A percentile compares a stretch with the other conserved stretches of the same genome.
Evolutionary conservation across 2,797 vertebrate genomes (phyloP).

Genomic region (Coreius guichenoti): DNA sequence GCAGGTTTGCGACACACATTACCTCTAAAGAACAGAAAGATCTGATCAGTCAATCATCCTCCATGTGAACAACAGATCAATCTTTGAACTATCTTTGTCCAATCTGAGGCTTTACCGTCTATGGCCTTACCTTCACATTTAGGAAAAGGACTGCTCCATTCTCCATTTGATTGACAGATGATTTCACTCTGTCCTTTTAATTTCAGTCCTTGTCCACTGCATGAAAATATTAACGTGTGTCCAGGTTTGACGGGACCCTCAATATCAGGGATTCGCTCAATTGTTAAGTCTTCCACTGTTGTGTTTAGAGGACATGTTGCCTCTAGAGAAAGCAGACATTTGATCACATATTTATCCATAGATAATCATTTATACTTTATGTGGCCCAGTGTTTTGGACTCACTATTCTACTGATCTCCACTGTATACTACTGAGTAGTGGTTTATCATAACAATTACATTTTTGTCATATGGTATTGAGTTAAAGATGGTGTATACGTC

Average conservation of each 20-base stretch:
- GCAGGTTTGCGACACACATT: background rate
- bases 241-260: background rate
- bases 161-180: slow-evolving; percentile 63
- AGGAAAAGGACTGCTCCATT: slow-evolving; percentile 66
- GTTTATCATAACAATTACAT: background rate
- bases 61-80: slow-evolving; percentile 26
- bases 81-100: background rate
- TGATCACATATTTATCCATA: background rate
- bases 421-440: background rate
- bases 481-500: background rate
- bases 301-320: slow-evolving; percentile 53
- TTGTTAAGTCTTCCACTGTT: background rate
- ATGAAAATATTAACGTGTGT: background rate
- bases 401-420: background rate
- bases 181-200: background rate
- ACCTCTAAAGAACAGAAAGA: background rate
- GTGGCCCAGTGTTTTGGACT: background rate
- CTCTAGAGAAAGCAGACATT: slow-evolving; percentile 51
- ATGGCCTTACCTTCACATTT: slow-evolving; percentile 65
- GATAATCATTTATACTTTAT: background rate
- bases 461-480: background rate
- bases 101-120: background rate
- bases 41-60: background rate
- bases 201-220: slow-evolving; percentile 26
- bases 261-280: slow-evolving; percentile 50